A percentile compares a stretch with the other conserved stretches of the same genome.
Evolutionary conservation across 2,888 invertebrate species (phyloP).

Genomic region (Heteromyza rotundicornis): DNA sequence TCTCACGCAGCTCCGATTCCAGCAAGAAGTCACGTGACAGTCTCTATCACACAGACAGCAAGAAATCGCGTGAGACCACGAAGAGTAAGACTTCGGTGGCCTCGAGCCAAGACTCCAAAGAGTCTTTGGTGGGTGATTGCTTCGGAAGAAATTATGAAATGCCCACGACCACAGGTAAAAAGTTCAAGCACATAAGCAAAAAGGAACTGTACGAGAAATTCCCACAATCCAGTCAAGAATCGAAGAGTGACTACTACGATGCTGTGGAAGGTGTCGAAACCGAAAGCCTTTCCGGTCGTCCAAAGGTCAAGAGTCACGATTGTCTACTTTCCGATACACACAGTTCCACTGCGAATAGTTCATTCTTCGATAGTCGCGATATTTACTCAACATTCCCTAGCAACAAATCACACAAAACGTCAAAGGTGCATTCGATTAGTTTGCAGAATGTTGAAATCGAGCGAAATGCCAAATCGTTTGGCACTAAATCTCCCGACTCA

Average conservation of each 20-base stretch:
- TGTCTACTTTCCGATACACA: constrained; percentile 67
- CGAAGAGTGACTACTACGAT: constrained; percentile 75
- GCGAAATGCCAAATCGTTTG: constrained; percentile 64
- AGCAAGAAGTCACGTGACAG: constrained; percentile 72
- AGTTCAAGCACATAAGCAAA: constrained; percentile 55
- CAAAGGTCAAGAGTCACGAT: constrained; percentile 68
- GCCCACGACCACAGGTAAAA: constrained; percentile 63
- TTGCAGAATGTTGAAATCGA: constrained; percentile 76
- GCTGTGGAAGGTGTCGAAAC: constrained; percentile 62
- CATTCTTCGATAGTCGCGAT: constrained; percentile 67
- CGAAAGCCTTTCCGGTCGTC: constrained; percentile 43
- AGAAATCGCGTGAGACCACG: constrained; percentile 70
- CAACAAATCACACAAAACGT: constrained; percentile 66
- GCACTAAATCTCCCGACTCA: constrained; percentile 56
- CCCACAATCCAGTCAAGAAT: constrained; percentile 71
- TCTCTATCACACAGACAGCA: constrained; percentile 71
- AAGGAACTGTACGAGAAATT: constrained; percentile 64
- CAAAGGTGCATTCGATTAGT: constrained; percentile 72
- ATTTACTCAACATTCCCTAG: constrained; percentile 71
- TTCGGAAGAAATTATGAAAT: constrained; percentile 64
- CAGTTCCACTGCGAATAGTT: constrained; percentile 57
- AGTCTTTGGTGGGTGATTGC: constrained; percentile 64
- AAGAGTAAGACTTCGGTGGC: constrained; percentile 70
- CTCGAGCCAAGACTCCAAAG: constrained; percentile 72
- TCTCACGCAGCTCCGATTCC: constrained; percentile 71